Conservation (phyloP, 2,113 vertebrate species). For the Athene noctua region DNA sequence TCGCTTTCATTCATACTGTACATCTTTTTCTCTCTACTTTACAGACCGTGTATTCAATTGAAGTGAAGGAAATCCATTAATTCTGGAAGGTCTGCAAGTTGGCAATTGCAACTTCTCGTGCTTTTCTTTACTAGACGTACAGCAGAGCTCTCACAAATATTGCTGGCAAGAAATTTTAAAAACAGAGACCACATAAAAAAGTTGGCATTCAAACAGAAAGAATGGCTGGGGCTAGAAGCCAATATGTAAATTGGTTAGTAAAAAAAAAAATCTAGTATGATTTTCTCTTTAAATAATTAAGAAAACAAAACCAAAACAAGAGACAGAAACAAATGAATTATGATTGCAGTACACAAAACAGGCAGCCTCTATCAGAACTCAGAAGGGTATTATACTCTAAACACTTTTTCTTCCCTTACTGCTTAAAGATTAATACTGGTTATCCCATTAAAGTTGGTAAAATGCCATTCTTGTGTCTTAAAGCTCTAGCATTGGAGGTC, state of each 20-base stretch:
- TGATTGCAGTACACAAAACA: conserved; percentile 80
- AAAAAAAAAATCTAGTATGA: conserved; percentile 38
- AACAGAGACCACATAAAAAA: conserved; percentile 67
- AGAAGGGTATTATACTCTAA: conserved; percentile 95
- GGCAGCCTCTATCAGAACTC: conserved; percentile 84
- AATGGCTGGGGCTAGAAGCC: conserved; percentile 61
- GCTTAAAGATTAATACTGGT: conserved; percentile 99
- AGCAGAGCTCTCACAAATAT: conserved; percentile 64
- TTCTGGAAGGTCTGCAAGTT: conserved; percentile 63
- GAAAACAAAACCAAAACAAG: conserved; percentile 75
- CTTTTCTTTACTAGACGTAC: conserved; percentile 52
- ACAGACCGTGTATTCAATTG: not conserved
- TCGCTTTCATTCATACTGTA: conserved; percentile 18
- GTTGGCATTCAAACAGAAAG: conserved; percentile 72
- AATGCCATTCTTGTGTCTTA: conserved; percentile 99
- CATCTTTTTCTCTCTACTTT: conserved; percentile 16
- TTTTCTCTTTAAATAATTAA: conserved; percentile 76
- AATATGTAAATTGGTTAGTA: conserved; percentile 70
- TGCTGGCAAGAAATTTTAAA: conserved; percentile 70
- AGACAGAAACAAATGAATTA: conserved; percentile 79
- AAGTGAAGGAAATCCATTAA: conserved; percentile 59
- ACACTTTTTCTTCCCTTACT: conserved; percentile 93
- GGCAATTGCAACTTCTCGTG: conserved; percentile 57
- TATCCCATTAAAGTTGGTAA: conserved; percentile 99
- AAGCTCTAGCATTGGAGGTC: conserved; percentile 99